phyloP scores from a whole-genome alignment of 1,140 invertebrate genomes.

The Andricus grossulariae region DNA sequence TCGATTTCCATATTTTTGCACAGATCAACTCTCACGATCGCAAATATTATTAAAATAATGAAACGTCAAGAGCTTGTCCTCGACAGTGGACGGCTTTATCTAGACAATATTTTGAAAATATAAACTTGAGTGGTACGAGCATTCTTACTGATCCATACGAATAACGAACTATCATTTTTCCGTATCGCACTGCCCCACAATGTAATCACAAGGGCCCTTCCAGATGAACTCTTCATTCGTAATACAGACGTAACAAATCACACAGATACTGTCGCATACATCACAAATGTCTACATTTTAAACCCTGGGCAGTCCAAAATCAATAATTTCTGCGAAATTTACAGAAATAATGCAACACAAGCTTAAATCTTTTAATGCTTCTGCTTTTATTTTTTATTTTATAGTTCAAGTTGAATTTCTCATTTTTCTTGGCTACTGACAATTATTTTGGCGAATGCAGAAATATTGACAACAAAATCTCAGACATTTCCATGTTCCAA shows the following conservation, averaged over 20 bases:
- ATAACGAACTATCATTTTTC: conserved; percentile 22
- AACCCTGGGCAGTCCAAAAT: conserved; percentile 68
- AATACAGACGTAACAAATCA: conserved; percentile 23
- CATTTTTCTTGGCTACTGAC: background rate
- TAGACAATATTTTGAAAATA: background rate
- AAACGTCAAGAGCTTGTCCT: background rate
- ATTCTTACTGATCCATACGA: conserved; percentile 15
- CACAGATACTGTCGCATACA: conserved; percentile 16
- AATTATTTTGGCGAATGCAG: conserved; percentile 21
- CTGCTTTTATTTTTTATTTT: background rate
- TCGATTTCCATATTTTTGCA: background rate
- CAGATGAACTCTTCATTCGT: conserved; percentile 4
- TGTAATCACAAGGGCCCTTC: background rate
- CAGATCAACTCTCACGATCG: background rate
- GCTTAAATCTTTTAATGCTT: background rate
- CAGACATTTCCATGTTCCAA: background rate
- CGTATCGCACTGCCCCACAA: conserved; percentile 17
- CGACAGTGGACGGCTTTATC: background rate
- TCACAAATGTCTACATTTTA: conserved; percentile 46
- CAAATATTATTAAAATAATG: background rate
- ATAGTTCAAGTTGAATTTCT: background rate
- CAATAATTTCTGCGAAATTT: background rate
- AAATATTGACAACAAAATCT: background rate
- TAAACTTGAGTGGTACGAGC: conserved; percentile 19
- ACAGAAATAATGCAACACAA: background rate